Base-by-base conservation (phyloP, 2,888 invertebrate species). In the Deilephila elpenor region DNA sequence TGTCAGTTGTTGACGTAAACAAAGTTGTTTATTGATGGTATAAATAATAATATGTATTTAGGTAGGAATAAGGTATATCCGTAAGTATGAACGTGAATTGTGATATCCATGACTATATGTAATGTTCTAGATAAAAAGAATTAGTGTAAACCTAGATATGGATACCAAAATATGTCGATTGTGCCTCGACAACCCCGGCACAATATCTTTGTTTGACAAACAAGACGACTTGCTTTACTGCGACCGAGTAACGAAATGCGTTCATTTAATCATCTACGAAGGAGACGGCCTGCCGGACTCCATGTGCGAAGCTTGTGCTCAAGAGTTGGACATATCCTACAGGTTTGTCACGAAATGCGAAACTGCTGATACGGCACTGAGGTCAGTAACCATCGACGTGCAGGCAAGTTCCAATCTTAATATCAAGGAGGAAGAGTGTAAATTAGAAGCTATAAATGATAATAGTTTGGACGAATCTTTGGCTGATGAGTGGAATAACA, bases 261-360 rank as follows among this genome's bases (percentile, higher is more conserved):
- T 89, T 0, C 86, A 87, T 67, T 85, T 93, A 56, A 75, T 79
- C n/a, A 85, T 94, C 5, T 77, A 78, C 0, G 89, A 91, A 76
- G 88, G 87, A 34, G 94, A 95, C 70, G 91, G 90, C 7, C 80
- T 93, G 14, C 94, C 94, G 0, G 86, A 85, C 59, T 82, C 83
- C 59, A 88, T 95, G 56, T 95, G 94, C 72, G 79, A 74, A 2
- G 79, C 72, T n/a, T 95, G 94, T 79, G 84, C 86, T 2, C 77
- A 78, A 2, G 92, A 93, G 71, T 86, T 95, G 4, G 76, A 82
- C 0, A 76, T 88, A 0, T 81, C 89, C 3, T 92, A 90, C 74
- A 84, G 89, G 51, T 94, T 94, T 79, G 86, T 91, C 0, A 82
- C 81, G 59, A 91, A 90, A 78, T 93, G 92, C 75, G 90, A 91